phyloP scores from a whole-genome alignment of 2,888 invertebrate genomes.

The Volucella inflata region DNA sequence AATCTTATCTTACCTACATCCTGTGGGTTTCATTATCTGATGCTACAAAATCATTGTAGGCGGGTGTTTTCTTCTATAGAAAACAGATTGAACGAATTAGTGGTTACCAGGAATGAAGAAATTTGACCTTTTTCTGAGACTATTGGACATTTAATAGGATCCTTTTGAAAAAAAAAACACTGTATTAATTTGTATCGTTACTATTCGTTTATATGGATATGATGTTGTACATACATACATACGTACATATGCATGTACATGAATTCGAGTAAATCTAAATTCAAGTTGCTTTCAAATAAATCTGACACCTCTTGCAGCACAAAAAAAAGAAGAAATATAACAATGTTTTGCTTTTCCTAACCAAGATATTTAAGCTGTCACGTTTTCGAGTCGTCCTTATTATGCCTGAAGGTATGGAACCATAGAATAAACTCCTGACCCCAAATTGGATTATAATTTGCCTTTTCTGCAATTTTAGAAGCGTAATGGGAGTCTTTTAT shows the following conservation, averaged over 20 bases:
- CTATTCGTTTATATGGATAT: too few relatives aligned
- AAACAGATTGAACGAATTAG: slow-evolving; percentile 53
- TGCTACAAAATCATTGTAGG: slow-evolving; percentile 30
- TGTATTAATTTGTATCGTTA: too few relatives aligned
- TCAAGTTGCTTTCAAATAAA: slow-evolving; percentile 52
- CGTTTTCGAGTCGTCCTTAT: slow-evolving; percentile 40
- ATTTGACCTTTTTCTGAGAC: slow-evolving; percentile 43
- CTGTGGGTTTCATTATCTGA: slow-evolving; percentile 26
- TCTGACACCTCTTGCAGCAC: slow-evolving; percentile 60
- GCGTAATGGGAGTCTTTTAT: slow-evolving; percentile 61
- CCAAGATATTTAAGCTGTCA: slow-evolving; percentile 40
- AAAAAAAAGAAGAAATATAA: slow-evolving; percentile 44
- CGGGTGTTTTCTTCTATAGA: slow-evolving; percentile 20
- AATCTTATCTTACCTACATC: slow-evolving; percentile 19
- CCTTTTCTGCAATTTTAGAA: slow-evolving; percentile 64
- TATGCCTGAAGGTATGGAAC: slow-evolving; percentile 29
- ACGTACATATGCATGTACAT: slow-evolving; percentile 1
- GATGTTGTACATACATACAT: neutral
- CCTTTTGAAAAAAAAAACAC: neutral
- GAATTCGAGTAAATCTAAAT: slow-evolving; percentile 28
- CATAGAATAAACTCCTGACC: slow-evolving; percentile 75
- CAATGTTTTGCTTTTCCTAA: slow-evolving; percentile 32
- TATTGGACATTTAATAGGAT: slow-evolving; percentile 56
- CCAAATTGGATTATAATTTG: slow-evolving; percentile 77
- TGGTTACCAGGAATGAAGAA: slow-evolving; percentile 60